Evolutionary conservation across 1,140 invertebrate genomes (phyloP).

Genomic region (Myzus persicae): DNA sequence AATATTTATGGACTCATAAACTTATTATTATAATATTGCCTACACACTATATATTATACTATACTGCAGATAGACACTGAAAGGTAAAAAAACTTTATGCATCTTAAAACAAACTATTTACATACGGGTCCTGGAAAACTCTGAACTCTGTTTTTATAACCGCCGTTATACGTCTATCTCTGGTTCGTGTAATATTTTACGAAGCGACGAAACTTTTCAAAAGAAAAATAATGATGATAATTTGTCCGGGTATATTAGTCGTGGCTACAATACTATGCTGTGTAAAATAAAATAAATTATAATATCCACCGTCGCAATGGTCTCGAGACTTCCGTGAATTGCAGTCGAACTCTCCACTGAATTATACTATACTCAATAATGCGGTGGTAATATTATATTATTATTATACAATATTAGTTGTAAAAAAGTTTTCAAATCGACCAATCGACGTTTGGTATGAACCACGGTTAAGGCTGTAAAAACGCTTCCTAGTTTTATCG

Average conservation of each 20-base stretch:
- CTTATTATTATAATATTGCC: neutral
- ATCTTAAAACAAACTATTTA: neutral
- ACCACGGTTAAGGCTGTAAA: neutral
- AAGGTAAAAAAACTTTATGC: neutral
- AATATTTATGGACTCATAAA: neutral
- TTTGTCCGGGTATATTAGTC: neutral
- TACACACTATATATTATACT: neutral
- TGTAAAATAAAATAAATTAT: neutral
- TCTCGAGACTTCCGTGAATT: neutral
- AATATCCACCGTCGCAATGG: neutral
- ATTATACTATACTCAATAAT: neutral
- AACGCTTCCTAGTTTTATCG: neutral
- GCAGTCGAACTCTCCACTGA: neutral
- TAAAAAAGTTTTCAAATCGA: neutral
- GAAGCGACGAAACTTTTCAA: neutral
- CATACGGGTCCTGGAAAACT: neutral
- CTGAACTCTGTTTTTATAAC: neutral
- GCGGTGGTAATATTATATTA: neutral
- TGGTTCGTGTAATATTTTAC: neutral
- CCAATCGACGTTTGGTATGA: neutral
- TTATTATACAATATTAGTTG: neutral
- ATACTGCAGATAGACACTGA: neutral
- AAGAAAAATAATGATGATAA: neutral
- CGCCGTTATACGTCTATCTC: neutral
- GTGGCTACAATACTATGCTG: neutral